These are phyloP conservation scores for Metellina segmentata DNA, from an alignment of 2,888 invertebrate genomes.

Conservation along the genomic window DNA sequence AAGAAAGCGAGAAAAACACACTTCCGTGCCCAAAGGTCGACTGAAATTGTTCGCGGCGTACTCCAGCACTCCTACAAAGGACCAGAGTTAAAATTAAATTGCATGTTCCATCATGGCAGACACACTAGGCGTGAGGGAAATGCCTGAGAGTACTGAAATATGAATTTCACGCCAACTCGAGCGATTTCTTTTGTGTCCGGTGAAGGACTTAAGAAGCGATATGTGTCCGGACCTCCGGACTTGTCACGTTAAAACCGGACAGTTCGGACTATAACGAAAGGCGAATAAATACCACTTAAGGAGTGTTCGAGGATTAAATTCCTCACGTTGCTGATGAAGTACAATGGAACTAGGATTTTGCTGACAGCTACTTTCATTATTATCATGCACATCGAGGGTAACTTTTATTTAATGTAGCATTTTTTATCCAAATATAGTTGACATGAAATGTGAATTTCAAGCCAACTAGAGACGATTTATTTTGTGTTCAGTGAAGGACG, in stretches of 20 bases:
- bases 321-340: conserved; percentile 9
- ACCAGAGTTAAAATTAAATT: background rate
- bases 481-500: background rate
- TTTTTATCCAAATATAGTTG: too few relatives aligned
- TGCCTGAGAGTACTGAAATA: conserved; percentile 21
- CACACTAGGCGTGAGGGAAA: conserved; percentile 27
- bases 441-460: conserved; percentile 12
- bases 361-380: background rate
- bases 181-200: background rate
- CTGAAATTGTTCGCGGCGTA: too few relatives aligned
- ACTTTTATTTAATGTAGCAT: background rate
- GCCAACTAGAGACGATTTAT: conserved; percentile 6
- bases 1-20: background rate
- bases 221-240: background rate
- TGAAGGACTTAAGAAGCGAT: conserved; percentile 11
- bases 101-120: background rate
- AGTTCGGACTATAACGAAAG: background rate
- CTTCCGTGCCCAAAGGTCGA: background rate
- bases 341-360: conserved; percentile 31
- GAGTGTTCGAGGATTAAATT: conserved; percentile 6
- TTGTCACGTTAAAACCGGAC: background rate
- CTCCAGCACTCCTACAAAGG: background rate
- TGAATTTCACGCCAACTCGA: conserved; percentile 30
- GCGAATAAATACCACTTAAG: background rate
- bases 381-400: background rate